These are phyloP conservation scores for Leucophenga varia DNA, from an alignment of 1,140 invertebrate species.

Conservation along the genomic window DNA sequence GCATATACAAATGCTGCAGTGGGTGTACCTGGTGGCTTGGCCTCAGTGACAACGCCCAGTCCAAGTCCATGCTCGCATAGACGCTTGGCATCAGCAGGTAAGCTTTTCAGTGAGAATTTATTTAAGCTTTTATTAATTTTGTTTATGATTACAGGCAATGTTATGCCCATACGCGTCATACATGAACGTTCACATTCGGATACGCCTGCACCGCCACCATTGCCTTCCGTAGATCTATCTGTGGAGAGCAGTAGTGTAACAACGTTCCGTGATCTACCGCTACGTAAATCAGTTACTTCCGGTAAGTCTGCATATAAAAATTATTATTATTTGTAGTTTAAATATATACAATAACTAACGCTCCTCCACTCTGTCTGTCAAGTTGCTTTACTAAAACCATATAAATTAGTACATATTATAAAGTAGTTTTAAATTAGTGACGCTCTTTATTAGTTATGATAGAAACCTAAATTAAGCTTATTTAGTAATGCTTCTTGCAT, in stretches of 20 bases:
- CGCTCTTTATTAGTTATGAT: too few species aligned
- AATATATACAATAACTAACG: too few species aligned
- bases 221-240: conserved; percentile 85
- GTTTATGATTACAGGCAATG: conserved; percentile 23
- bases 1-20: conserved; percentile 11
- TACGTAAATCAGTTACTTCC: conserved; percentile 81
- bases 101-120: conserved; percentile 4
- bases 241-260: conserved; percentile 95
- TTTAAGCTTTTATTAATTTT: not conserved
- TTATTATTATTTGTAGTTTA: too few species aligned
- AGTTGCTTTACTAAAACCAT: too few species aligned
- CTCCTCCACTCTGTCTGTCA: too few species aligned
- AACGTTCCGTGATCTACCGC: conserved; percentile 83
- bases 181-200: conserved; percentile 91
- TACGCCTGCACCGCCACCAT: conserved; percentile 74
- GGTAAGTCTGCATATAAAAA: too few species aligned
- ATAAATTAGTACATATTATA: too few species aligned
- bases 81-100: conserved; percentile 63
- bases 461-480: too few species aligned
- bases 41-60: conserved; percentile 28
- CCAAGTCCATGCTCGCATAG: conserved; percentile 66
- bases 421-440: too few species aligned
- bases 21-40: conserved; percentile 13
- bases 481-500: too few species aligned
- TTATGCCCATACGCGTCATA: conserved; percentile 59